A percentile compares a stretch with the other conserved stretches of the same genome.
These are phyloP conservation scores for Apamea monoglypha DNA, from an alignment of 2,888 invertebrate species.

Conservation along the genomic window DNA sequence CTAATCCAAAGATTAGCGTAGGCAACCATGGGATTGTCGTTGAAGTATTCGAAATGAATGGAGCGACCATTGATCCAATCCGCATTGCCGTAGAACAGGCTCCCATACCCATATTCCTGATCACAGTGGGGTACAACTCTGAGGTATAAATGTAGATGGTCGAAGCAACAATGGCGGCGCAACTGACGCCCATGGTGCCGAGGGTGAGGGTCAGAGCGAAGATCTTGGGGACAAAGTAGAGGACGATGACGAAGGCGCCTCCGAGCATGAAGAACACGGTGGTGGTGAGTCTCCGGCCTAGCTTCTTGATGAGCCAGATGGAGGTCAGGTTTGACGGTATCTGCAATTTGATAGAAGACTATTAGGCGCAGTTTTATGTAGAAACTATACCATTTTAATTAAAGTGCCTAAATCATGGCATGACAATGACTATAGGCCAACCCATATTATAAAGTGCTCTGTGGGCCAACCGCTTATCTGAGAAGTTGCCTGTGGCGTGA, in stretches of 20 bases:
- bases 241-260: slow-evolving; percentile 91
- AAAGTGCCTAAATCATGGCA: neutral
- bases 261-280: slow-evolving; percentile 90
- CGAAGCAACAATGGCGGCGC: slow-evolving; percentile 94
- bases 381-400: neutral
- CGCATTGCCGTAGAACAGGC: slow-evolving; percentile 95
- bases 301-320: slow-evolving; percentile 90
- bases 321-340: slow-evolving; percentile 87
- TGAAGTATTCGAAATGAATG: slow-evolving; percentile 93
- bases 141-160: slow-evolving; percentile 96
- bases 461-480: no score
- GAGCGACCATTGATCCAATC: slow-evolving; percentile 95
- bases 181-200: slow-evolving; percentile 94
- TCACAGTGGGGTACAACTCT: slow-evolving; percentile 96
- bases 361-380: neutral
- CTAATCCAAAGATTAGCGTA: slow-evolving; percentile 92
- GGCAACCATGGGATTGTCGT: slow-evolving; percentile 91
- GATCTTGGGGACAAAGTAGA: slow-evolving; percentile 89
- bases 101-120: slow-evolving; percentile 96
- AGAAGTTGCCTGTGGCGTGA: no score
- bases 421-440: neutral
- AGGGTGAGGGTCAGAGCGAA: slow-evolving; percentile 91
- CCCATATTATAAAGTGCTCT: no score
- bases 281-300: slow-evolving; percentile 92
- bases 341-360: slow-evolving; percentile 81